These are phyloP conservation scores for Alligator mississippiensis DNA, from an alignment of 2,113 vertebrate genomes.

Conservation along the genomic window DNA sequence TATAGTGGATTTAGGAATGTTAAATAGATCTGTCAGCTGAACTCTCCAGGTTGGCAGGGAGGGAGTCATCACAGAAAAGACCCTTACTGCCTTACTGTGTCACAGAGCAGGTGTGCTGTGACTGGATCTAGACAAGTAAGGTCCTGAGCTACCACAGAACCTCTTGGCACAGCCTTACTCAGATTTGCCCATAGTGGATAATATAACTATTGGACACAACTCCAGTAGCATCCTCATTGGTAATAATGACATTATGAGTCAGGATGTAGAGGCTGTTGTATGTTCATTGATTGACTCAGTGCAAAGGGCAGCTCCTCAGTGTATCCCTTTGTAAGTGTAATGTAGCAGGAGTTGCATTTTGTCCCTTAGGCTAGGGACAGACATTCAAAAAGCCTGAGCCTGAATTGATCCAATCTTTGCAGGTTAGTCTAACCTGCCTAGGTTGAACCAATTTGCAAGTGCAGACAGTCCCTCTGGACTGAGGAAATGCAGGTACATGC, in stretches of 20 bases:
- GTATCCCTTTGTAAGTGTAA: background rate
- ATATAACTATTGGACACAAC: background rate
- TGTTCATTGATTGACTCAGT: background rate
- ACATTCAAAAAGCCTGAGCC: too few relatives aligned
- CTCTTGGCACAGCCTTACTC: background rate
- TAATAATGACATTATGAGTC: background rate
- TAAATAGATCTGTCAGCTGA: background rate
- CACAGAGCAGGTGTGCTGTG: background rate
- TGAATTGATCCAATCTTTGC: too few relatives aligned
- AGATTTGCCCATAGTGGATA: background rate
- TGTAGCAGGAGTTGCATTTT: background rate
- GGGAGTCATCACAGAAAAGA: background rate
- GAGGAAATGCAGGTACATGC: too few relatives aligned
- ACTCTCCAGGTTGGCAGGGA: background rate
- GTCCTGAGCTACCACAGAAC: background rate
- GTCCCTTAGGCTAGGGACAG: background rate
- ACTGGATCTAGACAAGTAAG: background rate
- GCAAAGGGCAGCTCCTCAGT: background rate
- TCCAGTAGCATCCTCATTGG: background rate
- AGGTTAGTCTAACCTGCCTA: too few relatives aligned
- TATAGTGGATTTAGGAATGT: background rate
- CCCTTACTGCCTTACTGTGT: background rate
- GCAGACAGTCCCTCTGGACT: too few relatives aligned
- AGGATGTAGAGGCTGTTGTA: background rate
- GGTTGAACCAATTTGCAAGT: too few relatives aligned